Conservation (phyloP, 2,888 invertebrate genomes). For the Seira musarum region DNA sequence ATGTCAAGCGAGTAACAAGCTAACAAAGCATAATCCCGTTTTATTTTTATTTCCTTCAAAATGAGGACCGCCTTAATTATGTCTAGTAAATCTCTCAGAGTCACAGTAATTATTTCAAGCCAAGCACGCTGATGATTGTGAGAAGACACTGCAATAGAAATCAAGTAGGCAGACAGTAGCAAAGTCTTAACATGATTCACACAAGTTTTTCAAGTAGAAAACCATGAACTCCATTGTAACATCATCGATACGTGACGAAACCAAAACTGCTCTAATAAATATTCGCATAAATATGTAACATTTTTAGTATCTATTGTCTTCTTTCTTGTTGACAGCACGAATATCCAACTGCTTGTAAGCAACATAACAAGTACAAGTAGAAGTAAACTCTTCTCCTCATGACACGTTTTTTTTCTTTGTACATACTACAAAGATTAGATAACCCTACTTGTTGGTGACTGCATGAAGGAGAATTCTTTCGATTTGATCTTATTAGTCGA, state of each 20-base stretch:
- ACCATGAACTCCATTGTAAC: too few relatives aligned
- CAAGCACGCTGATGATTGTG: too few relatives aligned
- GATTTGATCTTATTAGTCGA: slow-evolving; percentile 10
- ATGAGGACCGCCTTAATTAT: too few relatives aligned
- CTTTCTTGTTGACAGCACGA: slow-evolving; percentile 27
- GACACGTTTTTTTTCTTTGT: slow-evolving; percentile 9
- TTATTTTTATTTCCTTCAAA: too few relatives aligned
- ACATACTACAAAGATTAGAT: neutral
- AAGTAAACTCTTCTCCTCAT: slow-evolving; percentile 1
- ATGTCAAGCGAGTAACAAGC: too few relatives aligned
- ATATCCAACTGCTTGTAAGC: slow-evolving; percentile 25
- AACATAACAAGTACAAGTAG: neutral
- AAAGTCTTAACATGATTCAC: too few relatives aligned
- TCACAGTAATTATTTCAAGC: too few relatives aligned
- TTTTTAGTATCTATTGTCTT: slow-evolving; percentile 47
- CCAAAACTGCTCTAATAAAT: slow-evolving; percentile 29
- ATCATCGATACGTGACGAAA: slow-evolving; percentile 34
- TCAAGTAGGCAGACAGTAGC: too few relatives aligned
- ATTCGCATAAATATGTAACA: slow-evolving; percentile 11
- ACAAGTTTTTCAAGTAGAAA: too few relatives aligned
- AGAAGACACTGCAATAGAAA: too few relatives aligned
- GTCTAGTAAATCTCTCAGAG: too few relatives aligned
- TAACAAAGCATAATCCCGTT: too few relatives aligned
- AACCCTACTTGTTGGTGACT: neutral
- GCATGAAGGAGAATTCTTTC: neutral